A percentile compares a stretch with the other conserved stretches of the same genome.
Evolutionary conservation across 2,888 invertebrate species (phyloP).

Genomic region (Chymomyza fuscimana): DNA sequence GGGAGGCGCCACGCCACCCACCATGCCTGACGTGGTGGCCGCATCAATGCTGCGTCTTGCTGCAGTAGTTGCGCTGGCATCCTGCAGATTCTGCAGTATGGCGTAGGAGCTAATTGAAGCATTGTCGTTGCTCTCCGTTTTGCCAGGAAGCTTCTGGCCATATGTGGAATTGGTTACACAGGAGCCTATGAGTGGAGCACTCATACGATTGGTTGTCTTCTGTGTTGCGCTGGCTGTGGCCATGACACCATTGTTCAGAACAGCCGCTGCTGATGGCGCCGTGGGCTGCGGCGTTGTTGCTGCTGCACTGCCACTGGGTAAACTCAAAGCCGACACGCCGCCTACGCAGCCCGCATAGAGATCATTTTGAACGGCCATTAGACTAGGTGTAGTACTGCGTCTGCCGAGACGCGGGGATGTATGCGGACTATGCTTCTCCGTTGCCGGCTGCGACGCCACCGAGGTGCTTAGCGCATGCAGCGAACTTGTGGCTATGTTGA

Average conservation of each 20-base stretch:
- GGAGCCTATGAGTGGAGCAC: slow-evolving; percentile 77
- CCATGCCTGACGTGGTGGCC: slow-evolving; percentile 40
- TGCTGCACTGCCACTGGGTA: slow-evolving; percentile 59
- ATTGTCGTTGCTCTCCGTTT: slow-evolving; percentile 71
- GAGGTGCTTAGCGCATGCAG: slow-evolving; percentile 81
- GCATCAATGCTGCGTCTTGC: slow-evolving; percentile 25
- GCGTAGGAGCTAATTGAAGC: slow-evolving; percentile 74
- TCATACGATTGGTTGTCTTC: slow-evolving; percentile 78
- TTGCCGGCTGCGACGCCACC: slow-evolving; percentile 49
- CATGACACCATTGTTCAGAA: slow-evolving; percentile 55
- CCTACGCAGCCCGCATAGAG: slow-evolving; percentile 73
- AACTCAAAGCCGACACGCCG: slow-evolving; percentile 66
- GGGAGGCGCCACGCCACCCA: slow-evolving; percentile 79
- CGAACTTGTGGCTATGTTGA: slow-evolving; percentile 84
- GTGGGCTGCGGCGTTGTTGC: slow-evolving; percentile 67
- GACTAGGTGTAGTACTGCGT: slow-evolving; percentile 78
- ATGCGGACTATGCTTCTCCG: slow-evolving; percentile 82
- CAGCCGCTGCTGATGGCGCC: slow-evolving; percentile 72
- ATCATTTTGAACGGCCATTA: slow-evolving; percentile 79
- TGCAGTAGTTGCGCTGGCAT: slow-evolving; percentile 28
- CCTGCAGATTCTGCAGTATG: slow-evolving; percentile 75
- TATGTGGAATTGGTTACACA: slow-evolving; percentile 61
- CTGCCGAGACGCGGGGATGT: slow-evolving; percentile 82
- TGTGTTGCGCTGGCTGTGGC: slow-evolving; percentile 48
- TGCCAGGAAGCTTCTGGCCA: slow-evolving; percentile 60